These are phyloP conservation scores for Leptoteleia sp. DNA, from an alignment of 1,140 invertebrate species.

Conservation along the genomic window DNA sequence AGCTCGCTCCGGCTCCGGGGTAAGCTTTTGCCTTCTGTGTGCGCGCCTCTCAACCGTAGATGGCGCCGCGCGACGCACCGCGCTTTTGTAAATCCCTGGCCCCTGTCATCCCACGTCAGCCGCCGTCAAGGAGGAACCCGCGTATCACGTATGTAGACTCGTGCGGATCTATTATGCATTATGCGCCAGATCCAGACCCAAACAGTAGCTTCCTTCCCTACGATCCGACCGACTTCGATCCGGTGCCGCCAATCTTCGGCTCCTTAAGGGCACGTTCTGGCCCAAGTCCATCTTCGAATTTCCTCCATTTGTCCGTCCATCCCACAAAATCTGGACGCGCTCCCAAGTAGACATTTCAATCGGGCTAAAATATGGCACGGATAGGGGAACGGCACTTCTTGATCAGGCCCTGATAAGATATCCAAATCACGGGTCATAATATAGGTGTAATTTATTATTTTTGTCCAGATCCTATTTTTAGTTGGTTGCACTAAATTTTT, in stretches of 20 bases:
- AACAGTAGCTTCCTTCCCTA: conserved; percentile 21
- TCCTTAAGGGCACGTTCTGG: conserved; percentile 21
- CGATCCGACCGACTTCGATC: conserved; percentile 18
- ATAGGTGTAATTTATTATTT: no score
- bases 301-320: no score
- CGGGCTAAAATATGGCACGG: no score
- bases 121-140: conserved; percentile 55
- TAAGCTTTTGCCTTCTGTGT: conserved; percentile 73
- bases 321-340: no score
- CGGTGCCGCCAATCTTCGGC: conserved; percentile 7
- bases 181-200: conserved; percentile 34
- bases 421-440: no score
- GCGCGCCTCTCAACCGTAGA: conserved; percentile 38
- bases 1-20: conserved; percentile 65
- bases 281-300: neutral
- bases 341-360: no score
- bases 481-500: no score
- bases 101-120: conserved; percentile 63
- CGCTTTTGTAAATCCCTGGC: conserved; percentile 64
- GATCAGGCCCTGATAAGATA: no score
- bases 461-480: no score
- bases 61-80: conserved; percentile 40
- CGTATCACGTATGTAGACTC: conserved; percentile 61
- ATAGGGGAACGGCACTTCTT: no score
- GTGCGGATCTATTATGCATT: conserved; percentile 60